These are phyloP conservation scores for Delphinapterus leucas DNA, from an alignment of 2,113 vertebrate genomes.

Conservation along the genomic window DNA sequence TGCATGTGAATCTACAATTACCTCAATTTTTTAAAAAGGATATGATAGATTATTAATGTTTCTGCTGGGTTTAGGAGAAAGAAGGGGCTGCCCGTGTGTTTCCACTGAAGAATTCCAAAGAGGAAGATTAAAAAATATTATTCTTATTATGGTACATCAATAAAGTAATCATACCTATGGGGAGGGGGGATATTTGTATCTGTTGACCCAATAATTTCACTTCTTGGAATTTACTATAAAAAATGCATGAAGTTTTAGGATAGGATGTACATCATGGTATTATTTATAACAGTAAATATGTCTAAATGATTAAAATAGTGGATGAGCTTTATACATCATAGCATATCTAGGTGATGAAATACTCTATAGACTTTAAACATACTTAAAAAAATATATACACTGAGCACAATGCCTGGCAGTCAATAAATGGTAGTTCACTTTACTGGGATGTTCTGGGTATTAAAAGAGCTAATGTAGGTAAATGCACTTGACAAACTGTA, in stretches of 20 bases:
- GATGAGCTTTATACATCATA: neutral
- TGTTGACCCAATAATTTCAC: slow-evolving; percentile 31
- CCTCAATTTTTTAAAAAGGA: neutral
- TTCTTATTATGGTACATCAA: slow-evolving; percentile 42
- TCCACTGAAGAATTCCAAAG: slow-evolving; percentile 39
- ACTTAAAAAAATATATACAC: neutral
- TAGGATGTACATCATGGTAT: slow-evolving; percentile 24
- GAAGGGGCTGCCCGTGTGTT: neutral
- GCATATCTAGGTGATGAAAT: slow-evolving; percentile 5
- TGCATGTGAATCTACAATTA: neutral
- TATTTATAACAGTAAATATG: slow-evolving; percentile 41
- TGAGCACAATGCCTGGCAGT: neutral
- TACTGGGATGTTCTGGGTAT: neutral
- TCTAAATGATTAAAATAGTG: slow-evolving; percentile 28
- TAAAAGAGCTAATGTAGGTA: neutral
- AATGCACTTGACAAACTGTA: neutral
- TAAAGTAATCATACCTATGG: slow-evolving; percentile 36
- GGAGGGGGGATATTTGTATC: slow-evolving; percentile 2
- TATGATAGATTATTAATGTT: slow-evolving; percentile 39
- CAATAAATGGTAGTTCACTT: neutral
- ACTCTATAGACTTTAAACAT: slow-evolving; percentile 14
- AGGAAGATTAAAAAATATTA: slow-evolving; percentile 40
- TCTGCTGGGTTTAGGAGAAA: slow-evolving; percentile 9
- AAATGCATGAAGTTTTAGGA: neutral
- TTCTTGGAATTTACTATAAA: slow-evolving; percentile 27